Base-by-base conservation (phyloP, 2,888 invertebrate genomes). In the Drosophila greeni region DNA sequence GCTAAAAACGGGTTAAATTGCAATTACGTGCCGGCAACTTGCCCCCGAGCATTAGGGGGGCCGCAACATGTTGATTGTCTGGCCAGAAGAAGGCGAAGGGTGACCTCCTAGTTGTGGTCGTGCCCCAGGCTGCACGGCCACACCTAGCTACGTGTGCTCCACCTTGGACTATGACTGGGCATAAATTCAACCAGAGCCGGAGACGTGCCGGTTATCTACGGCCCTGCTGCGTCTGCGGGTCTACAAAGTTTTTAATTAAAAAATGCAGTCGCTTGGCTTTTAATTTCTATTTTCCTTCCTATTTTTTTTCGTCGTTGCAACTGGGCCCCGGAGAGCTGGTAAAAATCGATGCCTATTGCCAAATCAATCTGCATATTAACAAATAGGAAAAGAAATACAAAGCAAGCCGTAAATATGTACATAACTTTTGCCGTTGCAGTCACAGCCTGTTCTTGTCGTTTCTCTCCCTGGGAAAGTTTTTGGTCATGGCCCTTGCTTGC, bases 321-420 rank as follows among this genome's bases (percentile, higher is more conserved):
- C 31, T 49, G 24, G 34, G 36, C 29, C n/a, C 11, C 3, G 24
- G 14, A 9, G 12, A 26, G 40, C 49, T 24, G 51, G 9, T 11
- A 47, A 45, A 56, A 42, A 45, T 69, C 62, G 65, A 69, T 70
- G 57, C 31, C 36, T 29, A 62, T 53, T 60, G 37, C 42, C 48
- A 69, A 77, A 78, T 80, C 80, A 75, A 78, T 78, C 74, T 80
- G 80, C 79, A 77, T 79, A 70, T 76, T 76, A 58, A 67, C 66
- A 70, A 43, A 52, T 40, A n/a, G 3, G 8, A 12, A 26, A 36
- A 18, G 20, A 36, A 56, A 43, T 20, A 53, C 29, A 57, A 57
- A 49, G 49, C 39, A 42, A 20, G 54, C 48, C 47, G 74, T 65
- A 76, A 73, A 72, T 76, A 78, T 74, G 76, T 74, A 77, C 77